Base-by-base conservation (phyloP, 2,888 invertebrate genomes). In the Amorpha juglandis region DNA sequence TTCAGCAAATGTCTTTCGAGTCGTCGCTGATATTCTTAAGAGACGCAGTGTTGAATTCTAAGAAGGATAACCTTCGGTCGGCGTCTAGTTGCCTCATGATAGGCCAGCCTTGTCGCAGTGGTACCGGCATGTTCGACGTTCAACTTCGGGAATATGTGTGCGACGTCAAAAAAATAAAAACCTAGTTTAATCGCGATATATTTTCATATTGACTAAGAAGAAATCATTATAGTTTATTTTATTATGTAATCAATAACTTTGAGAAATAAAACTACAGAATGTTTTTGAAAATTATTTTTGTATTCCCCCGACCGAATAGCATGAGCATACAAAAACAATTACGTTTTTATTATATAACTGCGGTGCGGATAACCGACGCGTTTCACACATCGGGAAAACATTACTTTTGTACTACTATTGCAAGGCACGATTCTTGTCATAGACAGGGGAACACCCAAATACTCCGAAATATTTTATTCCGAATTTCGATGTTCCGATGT, bases 1-100 rank as follows among this genome's bases (percentile, higher is more conserved):
- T 99, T 19, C 99, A 99, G 86, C 98, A 99, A 90, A 99, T 99
- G 97, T 98, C 98, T 0, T 99, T 99, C 83, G 99, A 99, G 86
- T 98, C 99, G 0, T 97, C 98, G 3, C 91, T 98, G 69, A 95
- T 95, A 73, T 99, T 99, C 85, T 91, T 99, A 71, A 96, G 95
- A 77, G 96, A 95, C 66, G 97, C 98, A 0, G 95, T 97, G 0
- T 87, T 95, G 82, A 83, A 93, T 95, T 96, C 96, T 0, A 96
- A 96, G 79, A 88, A 86, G 47, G 99, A 99, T 86, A 92, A 95
- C 70, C 89, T 99, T 21, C 91, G 94, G 42, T 98, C 98, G 14
- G 98, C 98, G 0, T 98, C 98, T 0, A 96, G 98, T 79, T 95
- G 98, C 70, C 86, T 99, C 4, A 97, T 98, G 94, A 83, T 98